Percentiles rank a stretch among this genome's conserved stretches.
These are phyloP conservation scores for Mormyrops attenuatus DNA, from an alignment of 2,797 vertebrate species.

Conservation along the genomic window DNA sequence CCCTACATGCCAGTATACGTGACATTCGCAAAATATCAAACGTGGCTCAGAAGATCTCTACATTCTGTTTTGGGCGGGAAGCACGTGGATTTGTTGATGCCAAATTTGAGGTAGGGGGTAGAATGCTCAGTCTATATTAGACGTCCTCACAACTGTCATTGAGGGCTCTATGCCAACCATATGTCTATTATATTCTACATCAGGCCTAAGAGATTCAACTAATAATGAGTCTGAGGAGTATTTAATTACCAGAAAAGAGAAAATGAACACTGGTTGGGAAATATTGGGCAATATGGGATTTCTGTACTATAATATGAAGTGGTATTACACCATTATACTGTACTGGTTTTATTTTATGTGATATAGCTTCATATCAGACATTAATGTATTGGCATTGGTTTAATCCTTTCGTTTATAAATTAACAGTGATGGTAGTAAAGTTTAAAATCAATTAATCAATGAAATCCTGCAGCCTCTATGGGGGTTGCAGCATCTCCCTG, in stretches of 20 bases:
- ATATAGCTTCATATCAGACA: not conserved
- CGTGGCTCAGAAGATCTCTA: not conserved
- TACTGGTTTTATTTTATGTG: not conserved
- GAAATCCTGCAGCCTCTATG: not conserved
- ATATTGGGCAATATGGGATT: not conserved
- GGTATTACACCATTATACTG: not conserved
- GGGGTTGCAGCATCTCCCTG: not conserved
- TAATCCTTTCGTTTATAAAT: not conserved
- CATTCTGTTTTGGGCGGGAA: not conserved
- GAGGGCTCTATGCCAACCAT: not conserved
- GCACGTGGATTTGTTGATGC: not conserved
- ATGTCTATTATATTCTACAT: not conserved
- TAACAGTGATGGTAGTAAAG: not conserved
- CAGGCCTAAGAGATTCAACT: not conserved
- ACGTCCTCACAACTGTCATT: not conserved
- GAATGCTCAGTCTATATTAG: not conserved
- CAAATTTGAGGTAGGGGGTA: not conserved
- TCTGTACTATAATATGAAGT: not conserved
- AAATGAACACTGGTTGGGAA: not conserved
- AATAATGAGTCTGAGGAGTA: not conserved
- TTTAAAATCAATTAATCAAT: not conserved
- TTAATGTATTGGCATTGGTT: not conserved
- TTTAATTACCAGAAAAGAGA: not conserved
- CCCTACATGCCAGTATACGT: not conserved
- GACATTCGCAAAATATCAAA: not conserved